Evolutionary conservation across 2,888 invertebrate species (phyloP).

Genomic region (Gandaritis pyraliata): DNA sequence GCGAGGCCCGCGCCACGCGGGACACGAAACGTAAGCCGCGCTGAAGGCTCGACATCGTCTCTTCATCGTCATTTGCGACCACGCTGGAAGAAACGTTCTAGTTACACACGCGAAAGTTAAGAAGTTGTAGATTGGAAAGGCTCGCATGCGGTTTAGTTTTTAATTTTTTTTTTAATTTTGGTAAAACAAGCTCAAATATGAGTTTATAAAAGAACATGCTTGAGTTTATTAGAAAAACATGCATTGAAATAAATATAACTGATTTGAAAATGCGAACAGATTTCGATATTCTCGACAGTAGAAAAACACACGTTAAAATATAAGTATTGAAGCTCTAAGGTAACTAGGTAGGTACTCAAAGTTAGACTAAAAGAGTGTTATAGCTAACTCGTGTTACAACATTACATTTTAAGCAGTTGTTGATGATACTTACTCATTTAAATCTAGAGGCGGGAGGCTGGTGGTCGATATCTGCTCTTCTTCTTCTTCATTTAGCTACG

Average conservation of each 20-base stretch:
- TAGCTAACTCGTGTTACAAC: slow-evolving; percentile 10
- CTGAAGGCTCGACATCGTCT: slow-evolving; percentile 73
- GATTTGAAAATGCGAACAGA: background rate
- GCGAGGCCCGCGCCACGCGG: slow-evolving; percentile 94
- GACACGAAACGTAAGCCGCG: slow-evolving; percentile 94
- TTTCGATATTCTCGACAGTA: background rate
- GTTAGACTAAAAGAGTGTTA: slow-evolving; percentile 15
- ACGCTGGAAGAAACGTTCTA: slow-evolving; percentile 51
- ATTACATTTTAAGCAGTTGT: slow-evolving; percentile 34
- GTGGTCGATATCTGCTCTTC: slow-evolving; percentile 66
- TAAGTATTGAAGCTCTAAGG: too few relatives aligned
- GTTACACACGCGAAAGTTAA: background rate
- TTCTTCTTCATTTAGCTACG: slow-evolving; percentile 75
- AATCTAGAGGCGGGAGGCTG: slow-evolving; percentile 73
- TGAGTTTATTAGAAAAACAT: background rate
- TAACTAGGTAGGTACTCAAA: too few relatives aligned
- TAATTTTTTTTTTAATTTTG: too few relatives aligned
- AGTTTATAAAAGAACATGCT: too few relatives aligned
- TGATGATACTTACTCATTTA: slow-evolving; percentile 67
- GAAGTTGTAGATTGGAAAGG: background rate
- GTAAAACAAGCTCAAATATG: background rate
- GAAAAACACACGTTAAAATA: background rate
- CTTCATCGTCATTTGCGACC: slow-evolving; percentile 62
- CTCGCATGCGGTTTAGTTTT: too few relatives aligned
- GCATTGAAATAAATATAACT: background rate